Evolutionary conservation across 2,888 invertebrate species (phyloP), one percentile per base, ranked within the genome.

Genomic region (Nineta flava): DNA sequence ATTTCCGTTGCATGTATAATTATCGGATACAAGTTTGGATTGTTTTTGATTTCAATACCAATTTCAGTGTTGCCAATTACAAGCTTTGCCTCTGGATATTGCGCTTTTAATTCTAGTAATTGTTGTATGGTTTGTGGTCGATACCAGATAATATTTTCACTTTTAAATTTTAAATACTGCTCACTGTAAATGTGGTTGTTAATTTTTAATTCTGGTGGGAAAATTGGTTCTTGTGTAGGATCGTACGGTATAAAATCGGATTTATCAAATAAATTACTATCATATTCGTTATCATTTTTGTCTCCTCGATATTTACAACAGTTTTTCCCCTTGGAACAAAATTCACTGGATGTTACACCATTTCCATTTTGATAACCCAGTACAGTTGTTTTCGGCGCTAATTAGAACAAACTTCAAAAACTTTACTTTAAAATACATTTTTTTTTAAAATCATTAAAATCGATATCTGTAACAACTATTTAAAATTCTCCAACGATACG

Each of bases 31-130:
- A 75, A 60, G 59, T 77, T 78, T 55, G 85, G 81, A 63, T 90
- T 91, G 60, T 92, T 87, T 66, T 93, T 94, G 9, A 84, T 76
- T 71, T 96, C 95, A n/a, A 96, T 82, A 1, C 90, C 91, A 48
- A 94, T 72, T 74, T 94, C 93, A 0, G 91, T 90, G 61, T 93
- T 93, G 16, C 94, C 94, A 40, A 81, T 83, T n/a, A 95, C 76
- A 17, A 94, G 72, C 71, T 87, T 87, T 10, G 85, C 81, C 34
- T 73, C 59, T 0, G 83, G 83, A 65, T 74, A 70, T 46, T 71
- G 61, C 0, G 71, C 59, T 66, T 92, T 93, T 12, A 93, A 61
- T 9, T 67, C 57, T 6, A 91, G 64, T 19, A 92, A 60, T 50
- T 84, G 74, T 16, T 72, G 57, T 13, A 92, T 60, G 12, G 62